Conservation (phyloP, 2,113 vertebrate genomes). For the Copsychus sechellarum region DNA sequence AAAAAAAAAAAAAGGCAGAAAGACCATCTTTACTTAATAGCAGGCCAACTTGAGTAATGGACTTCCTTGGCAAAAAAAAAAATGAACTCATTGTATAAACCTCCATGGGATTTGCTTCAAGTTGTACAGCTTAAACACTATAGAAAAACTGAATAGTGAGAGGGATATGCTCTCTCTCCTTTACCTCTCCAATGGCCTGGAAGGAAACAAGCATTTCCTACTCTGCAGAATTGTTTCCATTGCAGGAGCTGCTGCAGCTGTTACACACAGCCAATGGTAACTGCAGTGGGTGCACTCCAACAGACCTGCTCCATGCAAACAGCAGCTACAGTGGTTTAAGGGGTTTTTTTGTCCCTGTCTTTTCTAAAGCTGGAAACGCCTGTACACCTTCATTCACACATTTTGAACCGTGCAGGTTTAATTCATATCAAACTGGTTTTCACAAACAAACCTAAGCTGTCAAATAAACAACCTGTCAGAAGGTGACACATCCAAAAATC, state of each 20-base stretch:
- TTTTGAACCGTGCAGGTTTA: neutral
- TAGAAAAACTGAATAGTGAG: neutral
- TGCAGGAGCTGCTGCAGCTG: neutral
- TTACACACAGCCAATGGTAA: rapidly evolving
- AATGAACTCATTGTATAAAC: neutral
- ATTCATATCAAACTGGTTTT: neutral
- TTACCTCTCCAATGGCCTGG: neutral
- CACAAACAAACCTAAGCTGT: neutral
- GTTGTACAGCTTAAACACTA: neutral
- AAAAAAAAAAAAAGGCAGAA: neutral
- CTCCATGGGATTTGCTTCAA: neutral
- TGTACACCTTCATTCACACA: neutral
- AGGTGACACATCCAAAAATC: neutral
- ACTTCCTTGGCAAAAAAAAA: neutral
- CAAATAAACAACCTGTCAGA: neutral
- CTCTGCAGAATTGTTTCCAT: neutral
- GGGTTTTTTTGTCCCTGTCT: neutral
- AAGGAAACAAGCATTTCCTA: neutral
- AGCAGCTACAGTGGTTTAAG: neutral
- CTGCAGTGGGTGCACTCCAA: neutral
- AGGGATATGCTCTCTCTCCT: neutral
- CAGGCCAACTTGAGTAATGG: neutral
- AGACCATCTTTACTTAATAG: neutral
- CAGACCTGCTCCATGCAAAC: neutral
- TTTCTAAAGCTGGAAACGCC: neutral